Conservation (phyloP, 2,113 vertebrate species). For the Trinectes maculatus region DNA sequence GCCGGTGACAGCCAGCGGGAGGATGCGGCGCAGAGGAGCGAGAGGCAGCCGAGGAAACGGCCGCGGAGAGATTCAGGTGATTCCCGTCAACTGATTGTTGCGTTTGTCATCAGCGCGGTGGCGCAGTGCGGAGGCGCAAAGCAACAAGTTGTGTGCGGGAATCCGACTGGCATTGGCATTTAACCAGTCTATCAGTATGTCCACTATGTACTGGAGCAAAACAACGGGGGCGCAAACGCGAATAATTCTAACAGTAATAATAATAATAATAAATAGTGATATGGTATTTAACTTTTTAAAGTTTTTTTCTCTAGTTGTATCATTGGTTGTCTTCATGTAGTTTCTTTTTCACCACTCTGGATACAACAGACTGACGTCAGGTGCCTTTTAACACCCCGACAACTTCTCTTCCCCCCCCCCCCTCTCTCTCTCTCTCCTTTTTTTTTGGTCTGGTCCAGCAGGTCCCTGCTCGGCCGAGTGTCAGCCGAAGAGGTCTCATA, state of each 20-base stretch:
- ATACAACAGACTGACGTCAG: no score
- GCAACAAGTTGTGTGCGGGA: constrained; percentile 8
- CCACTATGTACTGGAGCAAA: no score
- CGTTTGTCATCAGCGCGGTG: no score
- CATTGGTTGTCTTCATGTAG: no score
- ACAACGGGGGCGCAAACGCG: no score
- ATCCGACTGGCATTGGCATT: no score
- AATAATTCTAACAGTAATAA: no score
- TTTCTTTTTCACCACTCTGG: no score
- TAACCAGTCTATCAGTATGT: no score
- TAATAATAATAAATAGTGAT: no score
- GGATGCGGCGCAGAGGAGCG: not conserved
- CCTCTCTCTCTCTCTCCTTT: not conserved
- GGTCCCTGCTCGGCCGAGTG: constrained; percentile 63
- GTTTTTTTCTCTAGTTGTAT: no score
- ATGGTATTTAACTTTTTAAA: no score
- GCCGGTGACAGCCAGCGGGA: constrained; percentile 62
- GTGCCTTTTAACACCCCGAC: constrained; percentile 17
- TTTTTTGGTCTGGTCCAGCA: constrained; percentile 30
- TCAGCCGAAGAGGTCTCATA: constrained; percentile 85
- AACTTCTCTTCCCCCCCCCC: not conserved
- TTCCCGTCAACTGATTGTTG: not conserved
- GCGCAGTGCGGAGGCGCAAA: constrained; percentile 13
- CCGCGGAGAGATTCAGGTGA: constrained; percentile 72
- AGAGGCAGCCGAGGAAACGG: constrained; percentile 80